These are phyloP conservation scores for Centrocercus urophasianus DNA, from an alignment of 2,113 vertebrate genomes.

Conservation along the genomic window DNA sequence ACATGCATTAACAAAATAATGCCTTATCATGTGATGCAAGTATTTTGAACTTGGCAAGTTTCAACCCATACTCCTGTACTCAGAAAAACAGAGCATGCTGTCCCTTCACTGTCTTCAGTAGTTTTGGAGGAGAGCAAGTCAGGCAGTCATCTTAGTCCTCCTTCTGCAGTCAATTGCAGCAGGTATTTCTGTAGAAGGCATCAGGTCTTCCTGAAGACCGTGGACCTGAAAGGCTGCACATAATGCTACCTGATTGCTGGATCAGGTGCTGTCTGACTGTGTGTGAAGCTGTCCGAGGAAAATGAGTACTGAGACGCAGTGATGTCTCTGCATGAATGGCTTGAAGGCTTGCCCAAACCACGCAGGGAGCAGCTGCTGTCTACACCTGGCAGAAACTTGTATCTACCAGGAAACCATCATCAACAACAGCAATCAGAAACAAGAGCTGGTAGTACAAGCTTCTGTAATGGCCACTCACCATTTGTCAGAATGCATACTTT, in stretches of 20 bases:
- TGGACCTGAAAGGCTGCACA: fast-evolving
- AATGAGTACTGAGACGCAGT: fast-evolving
- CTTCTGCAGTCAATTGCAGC: not conserved
- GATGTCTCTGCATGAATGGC: fast-evolving
- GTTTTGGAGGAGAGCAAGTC: not conserved
- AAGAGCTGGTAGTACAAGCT: fast-evolving
- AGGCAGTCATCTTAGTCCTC: not conserved
- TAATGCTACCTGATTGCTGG: not conserved
- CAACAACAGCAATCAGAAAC: fast-evolving
- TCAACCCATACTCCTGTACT: fast-evolving
- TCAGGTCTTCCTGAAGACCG: not conserved
- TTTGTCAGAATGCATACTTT: not conserved
- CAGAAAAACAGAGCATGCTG: not conserved
- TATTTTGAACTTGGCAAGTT: not conserved
- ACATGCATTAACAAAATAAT: not conserved
- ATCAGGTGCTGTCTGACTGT: not conserved
- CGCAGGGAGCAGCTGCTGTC: not conserved
- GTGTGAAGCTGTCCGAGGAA: fast-evolving
- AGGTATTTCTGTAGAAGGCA: not conserved
- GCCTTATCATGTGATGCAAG: not conserved
- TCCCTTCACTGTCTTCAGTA: not conserved
- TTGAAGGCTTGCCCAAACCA: not conserved
- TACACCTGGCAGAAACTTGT: not conserved
- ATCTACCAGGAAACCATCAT: not conserved
- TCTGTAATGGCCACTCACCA: fast-evolving